phyloP scores from a whole-genome alignment of 1,140 invertebrate genomes.

The Aphidius ervi region DNA sequence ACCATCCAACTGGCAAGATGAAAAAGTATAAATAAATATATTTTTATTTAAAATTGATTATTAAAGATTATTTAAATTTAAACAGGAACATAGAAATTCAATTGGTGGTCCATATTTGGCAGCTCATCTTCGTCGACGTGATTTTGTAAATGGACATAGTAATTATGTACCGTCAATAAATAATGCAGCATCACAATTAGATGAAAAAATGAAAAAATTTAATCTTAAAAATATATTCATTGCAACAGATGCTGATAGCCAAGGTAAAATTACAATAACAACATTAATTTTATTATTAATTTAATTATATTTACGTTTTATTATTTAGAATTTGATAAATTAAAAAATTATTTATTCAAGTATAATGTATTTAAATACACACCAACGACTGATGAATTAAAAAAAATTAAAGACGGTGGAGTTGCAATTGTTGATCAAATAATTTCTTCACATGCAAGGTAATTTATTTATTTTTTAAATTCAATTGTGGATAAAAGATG shows the following conservation, averaged over 20 bases:
- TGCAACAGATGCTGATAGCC: conserved; percentile 70
- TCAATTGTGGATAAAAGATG: conserved; percentile 14
- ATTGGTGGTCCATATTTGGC: conserved; percentile 74
- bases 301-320: conserved; percentile 16
- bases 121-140: conserved; percentile 78
- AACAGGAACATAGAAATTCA: conserved; percentile 47
- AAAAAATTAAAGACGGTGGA: conserved; percentile 75
- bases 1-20: conserved; percentile 60
- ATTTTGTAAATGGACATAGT: conserved; percentile 70
- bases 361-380: conserved; percentile 53
- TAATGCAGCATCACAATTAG: conserved; percentile 68
- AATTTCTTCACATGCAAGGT: conserved; percentile 80
- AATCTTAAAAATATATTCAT: conserved; percentile 70
- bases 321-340: conserved; percentile 53
- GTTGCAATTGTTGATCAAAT: conserved; percentile 95
- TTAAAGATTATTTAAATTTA: not conserved
- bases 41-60: too few species aligned
- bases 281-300: not conserved
- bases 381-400: conserved; percentile 45
- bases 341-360: conserved; percentile 48
- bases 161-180: conserved; percentile 69
- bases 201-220: conserved; percentile 56
- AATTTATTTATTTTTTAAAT: conserved; percentile 7
- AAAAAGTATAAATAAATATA: conserved; percentile 54
- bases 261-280: conserved; percentile 27